Conservation (phyloP, 1,140 invertebrate species). For the Babylonia areolata region DNA sequence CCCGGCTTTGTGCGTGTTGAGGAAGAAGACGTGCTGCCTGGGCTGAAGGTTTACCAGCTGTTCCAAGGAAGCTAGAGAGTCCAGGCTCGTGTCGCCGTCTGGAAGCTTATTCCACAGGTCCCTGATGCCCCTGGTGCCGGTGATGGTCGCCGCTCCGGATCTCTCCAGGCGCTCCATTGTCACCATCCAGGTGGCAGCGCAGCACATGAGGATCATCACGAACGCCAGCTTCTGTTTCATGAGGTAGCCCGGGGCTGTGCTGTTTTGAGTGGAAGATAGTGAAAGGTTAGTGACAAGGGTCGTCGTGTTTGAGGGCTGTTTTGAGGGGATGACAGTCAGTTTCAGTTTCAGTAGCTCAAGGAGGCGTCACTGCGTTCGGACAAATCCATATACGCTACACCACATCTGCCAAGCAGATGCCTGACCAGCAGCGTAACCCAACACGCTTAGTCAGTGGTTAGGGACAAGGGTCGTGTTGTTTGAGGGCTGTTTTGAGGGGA, state of each 20-base stretch:
- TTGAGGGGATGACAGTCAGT: too few relatives aligned
- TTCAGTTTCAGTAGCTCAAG: too few relatives aligned
- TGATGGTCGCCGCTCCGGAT: neutral
- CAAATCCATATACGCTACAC: too few relatives aligned
- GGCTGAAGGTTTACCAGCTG: neutral
- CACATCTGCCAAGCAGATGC: too few relatives aligned
- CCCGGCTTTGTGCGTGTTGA: constrained; percentile 77
- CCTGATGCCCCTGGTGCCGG: neutral
- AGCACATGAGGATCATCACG: neutral
- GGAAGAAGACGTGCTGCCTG: constrained; percentile 49
- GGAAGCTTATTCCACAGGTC: neutral
- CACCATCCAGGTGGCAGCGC: neutral
- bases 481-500: too few relatives aligned
- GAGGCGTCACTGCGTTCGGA: too few relatives aligned
- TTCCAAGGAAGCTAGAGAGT: neutral
- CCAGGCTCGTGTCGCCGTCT: neutral
- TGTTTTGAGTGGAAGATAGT: too few relatives aligned
- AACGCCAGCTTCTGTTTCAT: neutral
- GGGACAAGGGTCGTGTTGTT: too few relatives aligned
- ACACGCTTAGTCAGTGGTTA: too few relatives aligned
- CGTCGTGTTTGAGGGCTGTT: too few relatives aligned
- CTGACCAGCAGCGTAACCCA: too few relatives aligned
- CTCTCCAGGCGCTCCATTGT: neutral
- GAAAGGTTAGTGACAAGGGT: too few relatives aligned
- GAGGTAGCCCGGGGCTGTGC: neutral